Evolutionary conservation across 2,888 invertebrate genomes (phyloP).

Genomic region (Lacanobia wlatinum): DNA sequence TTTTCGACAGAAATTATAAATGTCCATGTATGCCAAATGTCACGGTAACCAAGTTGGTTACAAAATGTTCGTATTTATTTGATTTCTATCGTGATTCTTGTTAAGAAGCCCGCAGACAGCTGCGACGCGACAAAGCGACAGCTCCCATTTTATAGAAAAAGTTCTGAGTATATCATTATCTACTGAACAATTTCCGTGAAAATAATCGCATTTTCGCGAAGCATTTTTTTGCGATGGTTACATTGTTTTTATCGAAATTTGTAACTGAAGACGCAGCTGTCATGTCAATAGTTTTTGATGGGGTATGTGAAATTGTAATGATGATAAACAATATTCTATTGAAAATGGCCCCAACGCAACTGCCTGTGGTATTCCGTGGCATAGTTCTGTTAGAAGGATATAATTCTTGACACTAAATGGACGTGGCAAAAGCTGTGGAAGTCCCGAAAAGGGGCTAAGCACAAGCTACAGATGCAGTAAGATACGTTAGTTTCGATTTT

Average conservation of each 20-base stretch:
- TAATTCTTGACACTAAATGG: not conserved
- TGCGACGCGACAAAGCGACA: not conserved
- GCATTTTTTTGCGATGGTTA: not conserved
- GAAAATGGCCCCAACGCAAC: not conserved
- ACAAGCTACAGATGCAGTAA: not conserved
- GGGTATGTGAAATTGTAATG: not conserved
- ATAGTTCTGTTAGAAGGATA: not conserved
- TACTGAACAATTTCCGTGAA: not conserved
- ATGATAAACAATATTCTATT: not conserved
- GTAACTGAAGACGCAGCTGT: not conserved
- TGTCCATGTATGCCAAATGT: conserved; percentile 65
- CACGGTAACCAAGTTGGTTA: conserved; percentile 59
- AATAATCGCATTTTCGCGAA: not conserved
- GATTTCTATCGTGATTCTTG: conserved; percentile 39
- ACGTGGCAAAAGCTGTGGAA: not conserved
- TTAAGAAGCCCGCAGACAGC: conserved; percentile 8
- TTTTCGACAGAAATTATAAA: conserved; percentile 56
- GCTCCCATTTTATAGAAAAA: not conserved
- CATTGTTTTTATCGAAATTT: conserved; percentile 11
- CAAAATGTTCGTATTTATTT: conserved; percentile 55
- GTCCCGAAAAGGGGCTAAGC: not conserved
- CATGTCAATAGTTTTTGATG: not conserved
- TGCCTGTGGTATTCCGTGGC: not conserved
- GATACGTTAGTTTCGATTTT: not conserved
- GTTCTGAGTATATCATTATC: too few relatives aligned